Evolutionary conservation across 2,888 invertebrate genomes (phyloP).

Genomic region (Ichneumon xanthorius): DNA sequence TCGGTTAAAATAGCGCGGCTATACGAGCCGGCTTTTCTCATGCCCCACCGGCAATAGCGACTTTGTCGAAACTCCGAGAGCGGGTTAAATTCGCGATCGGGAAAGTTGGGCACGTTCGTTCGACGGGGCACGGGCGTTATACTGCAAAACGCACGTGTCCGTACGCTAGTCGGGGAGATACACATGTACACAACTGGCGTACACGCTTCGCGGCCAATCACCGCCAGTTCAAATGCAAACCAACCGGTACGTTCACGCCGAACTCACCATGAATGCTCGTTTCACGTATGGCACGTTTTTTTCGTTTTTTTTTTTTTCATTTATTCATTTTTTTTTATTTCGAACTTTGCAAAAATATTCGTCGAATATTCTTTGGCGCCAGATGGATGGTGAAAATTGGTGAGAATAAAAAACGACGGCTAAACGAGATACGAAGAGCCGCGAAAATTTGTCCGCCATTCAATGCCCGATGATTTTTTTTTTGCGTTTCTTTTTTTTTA

Average conservation of each 20-base stretch:
- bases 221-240: conserved; percentile 67
- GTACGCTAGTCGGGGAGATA: conserved; percentile 17
- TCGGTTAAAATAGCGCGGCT: conserved; percentile 28
- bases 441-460: neutral
- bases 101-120: conserved; percentile 72
- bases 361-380: neutral
- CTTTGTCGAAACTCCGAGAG: conserved; percentile 62
- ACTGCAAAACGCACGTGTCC: conserved; percentile 5
- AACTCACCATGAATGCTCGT: conserved; percentile 12
- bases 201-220: conserved; percentile 55
- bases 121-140: conserved; percentile 41
- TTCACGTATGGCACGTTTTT: neutral
- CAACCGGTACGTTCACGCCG: conserved; percentile 34
- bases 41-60: conserved; percentile 25
- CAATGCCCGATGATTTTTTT: conserved; percentile 18
- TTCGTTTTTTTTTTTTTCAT: neutral
- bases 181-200: neutral
- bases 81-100: conserved; percentile 65
- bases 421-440: neutral
- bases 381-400: conserved; percentile 2
- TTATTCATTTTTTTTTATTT: neutral
- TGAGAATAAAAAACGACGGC: neutral
- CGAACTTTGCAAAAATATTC: conserved; percentile 23
- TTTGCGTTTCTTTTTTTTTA: conserved; percentile 13
- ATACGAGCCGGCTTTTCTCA: neutral